Evolutionary conservation across 2,113 vertebrate genomes (phyloP), one percentile per base, ranked within the genome.

Genomic region (Ammodramus savannarum): DNA sequence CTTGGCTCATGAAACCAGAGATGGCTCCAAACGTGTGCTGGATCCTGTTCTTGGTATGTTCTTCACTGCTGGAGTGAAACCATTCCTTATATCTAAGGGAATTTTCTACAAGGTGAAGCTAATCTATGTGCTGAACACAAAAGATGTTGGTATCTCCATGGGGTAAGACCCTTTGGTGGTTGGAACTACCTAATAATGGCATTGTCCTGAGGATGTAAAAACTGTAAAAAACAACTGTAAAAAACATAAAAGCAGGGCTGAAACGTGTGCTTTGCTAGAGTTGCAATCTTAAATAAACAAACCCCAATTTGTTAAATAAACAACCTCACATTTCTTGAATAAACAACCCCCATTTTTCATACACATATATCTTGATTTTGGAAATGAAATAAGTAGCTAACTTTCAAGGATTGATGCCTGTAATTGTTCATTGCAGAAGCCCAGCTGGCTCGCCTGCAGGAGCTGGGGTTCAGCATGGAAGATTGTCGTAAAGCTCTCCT

Each of bases 401-500:
- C 9, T 67, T 41, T 38, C n/a, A 34, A 9, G 29, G n/a, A 16
- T 61, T 86, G 19, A 18, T 62, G 41, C 12, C 16, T 57, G 62
- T 74, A 31, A 20, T 23, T 95, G 25, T 87, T 93, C 0, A 46
- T 96, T 96, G 0, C 93, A 99, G 99, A 99, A 75, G 87, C 98
- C 7, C 99, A 99, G 87, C 98, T 99, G 76, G 98, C 97, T 52
- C 98, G 97, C 46, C 96, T 99, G 27, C 99, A 99, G 93, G 98
- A 99, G 80, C 95, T 99, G 76, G 99, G 99, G 3, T 99, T 99
- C 93, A 95, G 93, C 36, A 96, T 99, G 95, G 98, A 98, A 4
- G 99, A 99, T 55, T 99, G 99, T 89, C 98, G 98, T 63, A 98
- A 95, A 88, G 99, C 98, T 51, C 98, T 99, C 17, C 20, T 98